Percentiles rank a stretch among this genome's conserved stretches.
These are phyloP conservation scores for Vanessa atalanta DNA, from an alignment of 1,140 invertebrate species.

Conservation along the genomic window DNA sequence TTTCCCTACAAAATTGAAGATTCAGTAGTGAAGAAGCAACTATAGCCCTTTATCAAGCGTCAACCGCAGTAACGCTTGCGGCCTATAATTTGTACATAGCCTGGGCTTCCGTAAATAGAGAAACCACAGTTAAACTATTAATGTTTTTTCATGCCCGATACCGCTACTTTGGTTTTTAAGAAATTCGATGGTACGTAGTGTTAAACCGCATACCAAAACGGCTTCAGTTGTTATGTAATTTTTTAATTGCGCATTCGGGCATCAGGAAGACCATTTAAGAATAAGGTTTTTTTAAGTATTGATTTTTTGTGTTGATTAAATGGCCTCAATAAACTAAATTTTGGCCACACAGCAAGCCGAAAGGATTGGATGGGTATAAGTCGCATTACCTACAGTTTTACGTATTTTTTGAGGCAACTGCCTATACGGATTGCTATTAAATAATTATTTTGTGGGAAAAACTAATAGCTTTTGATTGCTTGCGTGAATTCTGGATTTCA, in stretches of 20 bases:
- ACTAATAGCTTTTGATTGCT: too few species aligned
- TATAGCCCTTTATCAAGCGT: conserved; percentile 43
- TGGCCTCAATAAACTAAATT: too few species aligned
- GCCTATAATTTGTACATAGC: conserved; percentile 65
- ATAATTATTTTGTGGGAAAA: too few species aligned
- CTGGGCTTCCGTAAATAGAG: conserved; percentile 75
- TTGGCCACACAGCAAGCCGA: too few species aligned
- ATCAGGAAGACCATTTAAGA: too few species aligned
- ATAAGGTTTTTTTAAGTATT: too few species aligned
- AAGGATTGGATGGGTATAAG: too few species aligned
- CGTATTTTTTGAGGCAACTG: too few species aligned
- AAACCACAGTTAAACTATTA: conserved; percentile 72
- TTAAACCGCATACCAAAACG: conserved; percentile 50
- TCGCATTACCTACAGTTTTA: too few species aligned
- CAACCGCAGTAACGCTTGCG: conserved; percentile 63
- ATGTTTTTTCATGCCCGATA: conserved; percentile 56
- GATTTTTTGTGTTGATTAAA: too few species aligned
- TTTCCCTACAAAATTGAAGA: conserved; percentile 27
- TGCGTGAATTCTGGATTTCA: too few species aligned
- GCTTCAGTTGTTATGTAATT: conserved; percentile 4
- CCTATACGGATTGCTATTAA: too few species aligned
- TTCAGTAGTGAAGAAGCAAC: conserved; percentile 31
- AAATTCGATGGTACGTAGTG: conserved; percentile 34
- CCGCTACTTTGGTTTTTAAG: conserved; percentile 52
- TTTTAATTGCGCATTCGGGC: neutral